These are phyloP conservation scores for Stenichneumon culpator DNA, from an alignment of 2,888 invertebrate species.

Conservation along the genomic window DNA sequence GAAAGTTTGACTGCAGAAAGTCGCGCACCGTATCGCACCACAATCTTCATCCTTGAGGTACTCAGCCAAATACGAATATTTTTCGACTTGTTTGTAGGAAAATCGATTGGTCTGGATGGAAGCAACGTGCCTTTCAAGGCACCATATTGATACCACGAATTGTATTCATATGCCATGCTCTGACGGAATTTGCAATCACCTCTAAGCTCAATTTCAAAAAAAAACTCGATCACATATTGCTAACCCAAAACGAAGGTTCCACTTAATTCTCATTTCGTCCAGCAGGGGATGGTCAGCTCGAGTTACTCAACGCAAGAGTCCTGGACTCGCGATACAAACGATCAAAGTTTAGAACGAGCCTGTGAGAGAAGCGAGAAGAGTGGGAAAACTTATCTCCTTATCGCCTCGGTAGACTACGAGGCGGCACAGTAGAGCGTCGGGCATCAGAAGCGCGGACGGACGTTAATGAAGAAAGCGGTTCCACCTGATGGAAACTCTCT, in stretches of 20 bases:
- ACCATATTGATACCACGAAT: too few species aligned
- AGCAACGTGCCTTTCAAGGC: too few species aligned
- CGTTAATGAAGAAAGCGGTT: slow-evolving; percentile 63
- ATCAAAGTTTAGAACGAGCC: slow-evolving; percentile 57
- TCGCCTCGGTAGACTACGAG: slow-evolving; percentile 52
- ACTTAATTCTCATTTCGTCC: not conserved
- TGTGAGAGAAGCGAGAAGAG: not conserved
- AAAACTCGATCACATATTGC: not conserved
- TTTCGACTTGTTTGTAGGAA: too few species aligned
- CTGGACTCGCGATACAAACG: slow-evolving; percentile 53
- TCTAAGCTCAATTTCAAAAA: not conserved
- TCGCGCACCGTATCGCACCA: too few species aligned
- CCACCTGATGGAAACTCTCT: slow-evolving; percentile 52
- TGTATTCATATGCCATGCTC: too few species aligned
- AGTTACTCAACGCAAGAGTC: not conserved
- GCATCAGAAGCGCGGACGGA: slow-evolving; percentile 23
- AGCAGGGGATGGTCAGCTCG: not conserved
- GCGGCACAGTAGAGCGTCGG: slow-evolving; percentile 33
- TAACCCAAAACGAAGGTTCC: not conserved
- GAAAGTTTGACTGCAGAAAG: too few species aligned
- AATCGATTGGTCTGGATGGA: not conserved
- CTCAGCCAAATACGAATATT: too few species aligned
- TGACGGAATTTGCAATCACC: not conserved
- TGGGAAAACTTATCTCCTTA: slow-evolving; percentile 63
- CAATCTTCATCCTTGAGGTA: too few species aligned